phyloP scores from a whole-genome alignment of 2,888 invertebrate species.

The Callinectes sapidus region DNA sequence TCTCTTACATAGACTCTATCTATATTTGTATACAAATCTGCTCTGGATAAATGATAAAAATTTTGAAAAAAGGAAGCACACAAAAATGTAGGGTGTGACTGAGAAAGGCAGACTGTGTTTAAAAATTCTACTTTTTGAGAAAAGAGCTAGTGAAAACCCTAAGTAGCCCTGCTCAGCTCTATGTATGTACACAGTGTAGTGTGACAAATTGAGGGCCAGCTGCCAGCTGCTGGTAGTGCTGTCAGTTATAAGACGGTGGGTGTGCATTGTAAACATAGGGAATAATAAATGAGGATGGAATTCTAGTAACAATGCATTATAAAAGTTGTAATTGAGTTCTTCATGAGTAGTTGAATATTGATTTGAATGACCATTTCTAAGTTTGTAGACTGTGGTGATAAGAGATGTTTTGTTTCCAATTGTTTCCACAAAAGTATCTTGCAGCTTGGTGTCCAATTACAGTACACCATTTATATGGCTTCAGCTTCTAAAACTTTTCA shows the following conservation, averaged over 20 bases:
- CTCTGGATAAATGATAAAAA: too few species aligned
- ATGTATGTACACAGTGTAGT: not conserved
- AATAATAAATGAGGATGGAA: not conserved
- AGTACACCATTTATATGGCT: too few species aligned
- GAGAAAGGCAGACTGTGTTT: not conserved
- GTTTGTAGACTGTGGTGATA: not conserved
- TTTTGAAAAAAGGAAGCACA: too few species aligned
- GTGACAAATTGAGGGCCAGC: not conserved
- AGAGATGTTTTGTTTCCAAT: not conserved
- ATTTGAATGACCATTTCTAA: not conserved
- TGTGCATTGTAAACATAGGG: not conserved
- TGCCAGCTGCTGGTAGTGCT: not conserved
- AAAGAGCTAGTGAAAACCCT: not conserved
- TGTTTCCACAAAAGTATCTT: not conserved
- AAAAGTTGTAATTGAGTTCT: not conserved
- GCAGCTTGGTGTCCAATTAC: not conserved
- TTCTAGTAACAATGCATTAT: not conserved
- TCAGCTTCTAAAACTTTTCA: not conserved
- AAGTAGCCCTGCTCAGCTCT: not conserved
- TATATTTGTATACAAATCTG: too few species aligned
- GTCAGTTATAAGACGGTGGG: too few species aligned
- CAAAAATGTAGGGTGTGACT: not conserved
- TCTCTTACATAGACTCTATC: too few species aligned
- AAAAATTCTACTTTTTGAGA: not conserved
- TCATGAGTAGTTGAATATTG: not conserved